Evolutionary conservation across 2,797 vertebrate species (phyloP).

Genomic region (Coregonus sp.): DNA sequence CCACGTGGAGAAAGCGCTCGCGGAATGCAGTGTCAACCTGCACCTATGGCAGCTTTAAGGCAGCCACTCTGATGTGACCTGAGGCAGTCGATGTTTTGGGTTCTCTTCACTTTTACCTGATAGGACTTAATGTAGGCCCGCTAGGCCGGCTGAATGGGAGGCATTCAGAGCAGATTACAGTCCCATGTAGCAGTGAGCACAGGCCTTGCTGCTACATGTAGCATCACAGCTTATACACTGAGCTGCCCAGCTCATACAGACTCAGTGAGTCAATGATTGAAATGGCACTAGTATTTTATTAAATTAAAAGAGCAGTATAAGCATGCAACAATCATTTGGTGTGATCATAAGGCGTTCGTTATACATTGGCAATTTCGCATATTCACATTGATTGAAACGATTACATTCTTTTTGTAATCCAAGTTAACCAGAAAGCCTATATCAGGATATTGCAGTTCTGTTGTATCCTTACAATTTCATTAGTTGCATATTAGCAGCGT

Average conservation of each 20-base stretch:
- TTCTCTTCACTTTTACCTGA: conserved; percentile 64
- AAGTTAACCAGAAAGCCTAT: no score
- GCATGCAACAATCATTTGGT: no score
- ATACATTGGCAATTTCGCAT: no score
- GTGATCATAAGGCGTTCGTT: no score
- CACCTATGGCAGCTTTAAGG: conserved; percentile 50
- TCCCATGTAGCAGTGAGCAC: background rate
- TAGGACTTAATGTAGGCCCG: conserved; percentile 35
- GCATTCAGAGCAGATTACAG: conserved; percentile 51
- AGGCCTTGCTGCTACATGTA: conserved; percentile 9
- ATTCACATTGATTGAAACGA: background rate
- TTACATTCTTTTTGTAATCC: background rate
- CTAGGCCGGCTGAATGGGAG: conserved; percentile 46
- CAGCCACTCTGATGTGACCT: conserved; percentile 41
- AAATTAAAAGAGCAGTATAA: no score
- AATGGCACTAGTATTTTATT: background rate
- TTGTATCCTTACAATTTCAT: background rate
- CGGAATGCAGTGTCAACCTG: conserved; percentile 62
- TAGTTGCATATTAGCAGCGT: background rate
- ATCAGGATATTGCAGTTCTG: background rate
- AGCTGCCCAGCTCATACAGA: background rate
- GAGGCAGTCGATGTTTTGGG: conserved; percentile 48
- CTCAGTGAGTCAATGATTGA: background rate
- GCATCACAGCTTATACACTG: conserved; percentile 4
- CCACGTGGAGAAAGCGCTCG: conserved; percentile 56